These are phyloP conservation scores for Beris morrisii DNA, from an alignment of 2,888 invertebrate species.

Conservation along the genomic window DNA sequence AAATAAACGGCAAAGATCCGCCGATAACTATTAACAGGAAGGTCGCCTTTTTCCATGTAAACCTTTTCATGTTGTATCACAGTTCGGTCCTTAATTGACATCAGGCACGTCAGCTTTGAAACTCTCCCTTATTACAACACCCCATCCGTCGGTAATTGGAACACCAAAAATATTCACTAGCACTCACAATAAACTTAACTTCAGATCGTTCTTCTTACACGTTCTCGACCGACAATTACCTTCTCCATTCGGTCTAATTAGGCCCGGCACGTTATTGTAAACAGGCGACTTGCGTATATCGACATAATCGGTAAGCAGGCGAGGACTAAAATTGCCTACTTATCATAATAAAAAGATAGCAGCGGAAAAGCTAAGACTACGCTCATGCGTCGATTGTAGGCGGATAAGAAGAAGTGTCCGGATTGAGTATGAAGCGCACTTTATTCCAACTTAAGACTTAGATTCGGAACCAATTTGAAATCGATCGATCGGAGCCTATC, in stretches of 20 bases:
- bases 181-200: neutral
- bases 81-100: constrained; percentile 8
- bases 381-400: neutral
- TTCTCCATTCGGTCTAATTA: constrained; percentile 14
- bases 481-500: too few relatives aligned
- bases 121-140: constrained; percentile 4
- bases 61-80: constrained; percentile 24
- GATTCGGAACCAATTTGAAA: too few relatives aligned
- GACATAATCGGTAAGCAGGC: constrained; percentile 13
- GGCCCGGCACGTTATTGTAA: constrained; percentile 11
- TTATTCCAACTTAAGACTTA: too few relatives aligned
- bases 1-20: constrained; percentile 22
- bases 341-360: neutral
- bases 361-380: neutral
- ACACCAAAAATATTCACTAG: too few relatives aligned
- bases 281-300: constrained; percentile 7
- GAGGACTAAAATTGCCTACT: constrained; percentile 24
- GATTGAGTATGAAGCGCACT: too few relatives aligned
- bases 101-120: constrained; percentile 11
- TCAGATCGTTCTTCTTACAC: constrained; percentile 22
- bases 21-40: constrained; percentile 24
- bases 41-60: constrained; percentile 23
- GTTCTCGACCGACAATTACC: constrained; percentile 10
- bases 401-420: too few relatives aligned
- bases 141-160: neutral